A percentile compares a stretch with the other conserved stretches of the same genome.
phyloP scores from a whole-genome alignment of 2,888 invertebrate species.

The Oxytorus armatus region DNA sequence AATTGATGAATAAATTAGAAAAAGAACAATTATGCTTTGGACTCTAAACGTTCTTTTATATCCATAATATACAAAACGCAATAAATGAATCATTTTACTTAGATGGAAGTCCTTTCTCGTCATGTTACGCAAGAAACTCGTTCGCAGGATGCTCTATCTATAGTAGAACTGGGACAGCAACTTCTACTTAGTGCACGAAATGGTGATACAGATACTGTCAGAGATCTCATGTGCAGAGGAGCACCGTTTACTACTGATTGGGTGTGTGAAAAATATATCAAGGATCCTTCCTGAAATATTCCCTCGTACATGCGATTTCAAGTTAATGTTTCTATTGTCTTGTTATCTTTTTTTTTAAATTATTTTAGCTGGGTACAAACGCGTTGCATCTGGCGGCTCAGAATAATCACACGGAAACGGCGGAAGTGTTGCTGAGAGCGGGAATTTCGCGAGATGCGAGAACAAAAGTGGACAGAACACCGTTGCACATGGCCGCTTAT shows the following conservation, averaged over 20 bases:
- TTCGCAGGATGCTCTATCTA: conserved; percentile 83
- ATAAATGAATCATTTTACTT: conserved; percentile 36
- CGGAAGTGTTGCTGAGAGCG: conserved; percentile 92
- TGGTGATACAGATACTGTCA: conserved; percentile 91
- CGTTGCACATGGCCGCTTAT: conserved; percentile 94
- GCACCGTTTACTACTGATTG: conserved; percentile 97
- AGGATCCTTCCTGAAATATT: background rate
- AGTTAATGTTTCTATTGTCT: no score
- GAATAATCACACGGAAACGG: conserved; percentile 92
- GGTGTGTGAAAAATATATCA: conserved; percentile 86
- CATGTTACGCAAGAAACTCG: conserved; percentile 76
- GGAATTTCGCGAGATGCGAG: conserved; percentile 95
- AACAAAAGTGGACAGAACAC: conserved; percentile 96
- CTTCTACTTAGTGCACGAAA: conserved; percentile 92
- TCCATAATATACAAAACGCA: conserved; percentile 43
- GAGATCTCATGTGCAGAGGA: conserved; percentile 92
- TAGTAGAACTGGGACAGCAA: conserved; percentile 93
- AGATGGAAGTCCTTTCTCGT: conserved; percentile 78
- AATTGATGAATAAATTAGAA: background rate
- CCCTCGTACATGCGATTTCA: no score
- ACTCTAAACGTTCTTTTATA: background rate
- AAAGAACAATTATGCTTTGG: background rate
- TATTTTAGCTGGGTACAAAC: conserved; percentile 92
- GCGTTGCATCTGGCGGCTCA: conserved; percentile 95
- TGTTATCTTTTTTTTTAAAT: conserved; percentile 13